A percentile compares a stretch with the other conserved stretches of the same genome.
These are phyloP conservation scores for Oxyruncus cristatus DNA, from an alignment of 2,113 vertebrate species.

Conservation along the genomic window DNA sequence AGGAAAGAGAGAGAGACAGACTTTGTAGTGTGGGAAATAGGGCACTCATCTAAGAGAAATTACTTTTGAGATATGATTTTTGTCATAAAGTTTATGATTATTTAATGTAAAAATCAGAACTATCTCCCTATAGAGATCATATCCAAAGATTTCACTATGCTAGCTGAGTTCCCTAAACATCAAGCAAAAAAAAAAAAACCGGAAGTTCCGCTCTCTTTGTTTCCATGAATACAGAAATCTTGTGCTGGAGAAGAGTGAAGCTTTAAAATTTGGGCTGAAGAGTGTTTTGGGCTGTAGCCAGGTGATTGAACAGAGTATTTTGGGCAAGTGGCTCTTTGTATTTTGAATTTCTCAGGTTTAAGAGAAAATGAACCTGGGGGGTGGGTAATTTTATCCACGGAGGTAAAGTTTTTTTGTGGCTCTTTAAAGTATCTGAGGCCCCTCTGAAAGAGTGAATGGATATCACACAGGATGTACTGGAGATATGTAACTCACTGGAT, in stretches of 20 bases:
- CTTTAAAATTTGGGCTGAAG: neutral
- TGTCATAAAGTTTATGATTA: neutral
- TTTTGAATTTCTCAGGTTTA: neutral
- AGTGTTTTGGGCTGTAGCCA: neutral
- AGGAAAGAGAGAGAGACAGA: neutral
- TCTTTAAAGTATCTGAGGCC: neutral
- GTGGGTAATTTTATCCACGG: neutral
- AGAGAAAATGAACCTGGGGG: neutral
- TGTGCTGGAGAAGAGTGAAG: neutral
- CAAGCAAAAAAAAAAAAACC: neutral
- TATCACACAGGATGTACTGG: neutral
- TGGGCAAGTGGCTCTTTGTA: neutral
- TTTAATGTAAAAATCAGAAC: neutral
- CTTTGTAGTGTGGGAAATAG: neutral
- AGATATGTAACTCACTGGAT: neutral
- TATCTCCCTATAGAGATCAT: neutral
- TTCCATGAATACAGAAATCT: neutral
- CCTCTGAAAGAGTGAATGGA: neutral
- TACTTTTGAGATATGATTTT: neutral
- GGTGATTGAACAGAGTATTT: neutral
- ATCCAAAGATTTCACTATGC: neutral
- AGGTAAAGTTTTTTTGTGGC: neutral
- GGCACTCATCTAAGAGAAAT: neutral
- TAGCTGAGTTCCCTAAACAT: neutral
- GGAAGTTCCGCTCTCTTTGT: neutral